Base-by-base conservation (phyloP, 1,140 invertebrate genomes). In the Bombus sylvicola region DNA sequence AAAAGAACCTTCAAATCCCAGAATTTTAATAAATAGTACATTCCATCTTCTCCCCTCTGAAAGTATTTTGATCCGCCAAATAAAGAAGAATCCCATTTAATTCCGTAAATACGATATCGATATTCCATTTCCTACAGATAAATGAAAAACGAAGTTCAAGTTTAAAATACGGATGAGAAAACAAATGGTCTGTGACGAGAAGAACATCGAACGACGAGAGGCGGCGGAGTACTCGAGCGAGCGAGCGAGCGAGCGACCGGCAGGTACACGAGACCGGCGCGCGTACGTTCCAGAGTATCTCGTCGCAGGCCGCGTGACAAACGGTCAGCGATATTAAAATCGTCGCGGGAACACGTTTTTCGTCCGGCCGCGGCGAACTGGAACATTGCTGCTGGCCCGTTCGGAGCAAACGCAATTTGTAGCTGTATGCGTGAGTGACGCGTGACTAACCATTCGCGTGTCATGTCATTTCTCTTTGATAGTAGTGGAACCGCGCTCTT, bases 401-500 rank as follows among this genome's bases (percentile, higher is more conserved):
- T 85, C 71, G 12, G 53, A 71, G 85, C 64, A 78, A 81, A 22
- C 37, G 75, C 81, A 88, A 90, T 90, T 90, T 90, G 89, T 88
- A 90, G 62, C 83, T 77, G 89, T 86, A 90, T 68, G 83, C 87
- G 85, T 86, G 89, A 91, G 87, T 84, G 89, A 90, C 89, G 87
- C 87, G 89, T 90, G 89, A 91, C 89, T 90, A 91, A 91, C 89
- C 89, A 84, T 83, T 91, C 81, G 89, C 89, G 81, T 91, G 89
- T 90, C 89, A 84, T 78, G 89, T 90, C 89, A 90, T 90, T 90
- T 90, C 89, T 90, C 89, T 88, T 89, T 68, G 22, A 83, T 53
- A 53, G 47, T 53, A 53, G 47, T 53, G 68, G n/a, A 39, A 43
- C 64, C 62, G 53, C 74, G 86, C 62, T 75, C 80, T 81, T 88